These are phyloP conservation scores for Orchesellides sinensis DNA, from an alignment of 2,888 invertebrate species.

Conservation along the genomic window DNA sequence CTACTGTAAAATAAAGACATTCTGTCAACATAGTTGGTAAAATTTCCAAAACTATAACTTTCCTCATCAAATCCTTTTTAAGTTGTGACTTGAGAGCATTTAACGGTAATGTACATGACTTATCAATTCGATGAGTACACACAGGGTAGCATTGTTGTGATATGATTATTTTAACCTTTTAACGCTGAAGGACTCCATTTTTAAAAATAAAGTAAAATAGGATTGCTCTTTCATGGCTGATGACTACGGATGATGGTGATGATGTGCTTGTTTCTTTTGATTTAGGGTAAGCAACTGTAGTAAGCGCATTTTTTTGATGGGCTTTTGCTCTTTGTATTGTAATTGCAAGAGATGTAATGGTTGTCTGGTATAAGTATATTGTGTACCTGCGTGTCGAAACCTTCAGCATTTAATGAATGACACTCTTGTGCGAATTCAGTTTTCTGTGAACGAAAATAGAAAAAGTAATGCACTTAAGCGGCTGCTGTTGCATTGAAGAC, in stretches of 20 bases:
- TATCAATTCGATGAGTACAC: no score
- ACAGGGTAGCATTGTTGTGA: no score
- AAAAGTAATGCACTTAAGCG: neutral
- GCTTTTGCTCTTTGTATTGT: no score
- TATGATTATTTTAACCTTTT: neutral
- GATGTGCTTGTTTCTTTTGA: neutral
- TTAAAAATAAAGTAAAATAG: neutral
- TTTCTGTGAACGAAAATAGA: neutral
- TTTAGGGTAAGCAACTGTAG: no score
- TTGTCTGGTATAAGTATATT: neutral
- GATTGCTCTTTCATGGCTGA: neutral
- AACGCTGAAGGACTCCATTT: neutral
- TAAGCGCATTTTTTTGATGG: neutral
- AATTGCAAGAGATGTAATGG: no score
- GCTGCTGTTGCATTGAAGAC: no score
- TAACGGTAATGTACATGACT: slow-evolving; percentile 2
- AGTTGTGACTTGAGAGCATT: neutral
- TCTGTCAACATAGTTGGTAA: no score
- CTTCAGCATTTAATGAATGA: neutral
- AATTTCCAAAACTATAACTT: no score
- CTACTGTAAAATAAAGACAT: no score
- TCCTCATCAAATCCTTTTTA: neutral
- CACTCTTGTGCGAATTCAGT: neutral
- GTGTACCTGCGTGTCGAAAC: neutral
- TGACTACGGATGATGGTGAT: neutral